Evolutionary conservation across 1,140 invertebrate species (phyloP).

Genomic region (Schlechtendalia chinensis): DNA sequence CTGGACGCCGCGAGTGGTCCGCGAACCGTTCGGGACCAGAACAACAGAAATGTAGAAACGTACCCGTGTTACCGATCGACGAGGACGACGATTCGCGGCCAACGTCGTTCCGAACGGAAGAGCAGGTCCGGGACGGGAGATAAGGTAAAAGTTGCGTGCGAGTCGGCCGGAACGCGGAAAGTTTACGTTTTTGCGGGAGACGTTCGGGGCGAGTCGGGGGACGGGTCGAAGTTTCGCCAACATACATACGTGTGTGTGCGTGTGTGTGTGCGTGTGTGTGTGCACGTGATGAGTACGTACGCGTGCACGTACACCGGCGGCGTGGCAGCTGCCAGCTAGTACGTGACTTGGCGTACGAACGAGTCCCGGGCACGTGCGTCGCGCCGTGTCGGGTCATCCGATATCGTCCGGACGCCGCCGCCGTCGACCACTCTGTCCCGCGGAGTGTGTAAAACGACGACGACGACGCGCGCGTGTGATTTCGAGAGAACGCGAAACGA

Average conservation of each 20-base stretch:
- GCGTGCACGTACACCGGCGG: neutral
- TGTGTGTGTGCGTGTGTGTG: no score
- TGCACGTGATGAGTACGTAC: no score
- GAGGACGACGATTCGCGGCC: no score
- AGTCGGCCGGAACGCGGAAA: neutral
- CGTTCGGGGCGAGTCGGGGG: no score
- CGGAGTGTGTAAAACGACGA: neutral
- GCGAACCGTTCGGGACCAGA: no score
- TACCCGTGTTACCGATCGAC: no score
- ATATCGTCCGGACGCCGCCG: constrained; percentile 28
- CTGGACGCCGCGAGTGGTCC: no score
- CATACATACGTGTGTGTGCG: neutral
- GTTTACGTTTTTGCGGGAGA: no score
- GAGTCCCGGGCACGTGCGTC: constrained; percentile 25
- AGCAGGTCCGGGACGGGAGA: no score
- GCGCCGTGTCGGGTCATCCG: constrained; percentile 22
- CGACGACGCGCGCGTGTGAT: neutral
- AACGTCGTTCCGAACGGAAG: no score
- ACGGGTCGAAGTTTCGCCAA: constrained; percentile 31
- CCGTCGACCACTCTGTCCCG: neutral
- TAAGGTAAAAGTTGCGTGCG: neutral
- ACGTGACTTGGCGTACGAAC: constrained; percentile 43
- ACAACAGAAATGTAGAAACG: no score
- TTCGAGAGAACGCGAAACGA: no score
- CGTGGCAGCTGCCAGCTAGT: constrained; percentile 25